These are phyloP conservation scores for Sorex araneus DNA, from an alignment of 2,113 vertebrate species.

Conservation along the genomic window DNA sequence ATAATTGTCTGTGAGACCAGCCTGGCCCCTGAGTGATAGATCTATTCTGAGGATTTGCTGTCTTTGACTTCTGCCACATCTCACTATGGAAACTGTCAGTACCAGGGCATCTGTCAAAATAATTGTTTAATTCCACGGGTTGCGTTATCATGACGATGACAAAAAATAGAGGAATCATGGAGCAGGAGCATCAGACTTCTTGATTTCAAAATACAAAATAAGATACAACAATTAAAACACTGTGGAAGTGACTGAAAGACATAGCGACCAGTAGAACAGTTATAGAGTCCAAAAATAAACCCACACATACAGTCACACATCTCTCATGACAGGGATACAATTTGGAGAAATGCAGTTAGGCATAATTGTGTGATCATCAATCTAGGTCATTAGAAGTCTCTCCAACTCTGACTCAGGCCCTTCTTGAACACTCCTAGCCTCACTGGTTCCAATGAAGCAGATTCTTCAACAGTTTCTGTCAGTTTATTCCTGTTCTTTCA, in stretches of 20 bases:
- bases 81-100: not conserved
- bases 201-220: conserved; percentile 5
- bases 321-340: not conserved
- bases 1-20: conserved; percentile 21
- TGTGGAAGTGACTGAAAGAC: not conserved
- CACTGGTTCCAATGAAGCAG: not conserved
- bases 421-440: not conserved
- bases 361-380: not conserved
- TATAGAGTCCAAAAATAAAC: not conserved
- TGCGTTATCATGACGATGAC: too few relatives aligned
- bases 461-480: not conserved
- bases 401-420: not conserved
- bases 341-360: not conserved
- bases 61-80: conserved; percentile 30
- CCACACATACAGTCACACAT: not conserved
- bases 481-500: not conserved
- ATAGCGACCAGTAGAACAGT: not conserved
- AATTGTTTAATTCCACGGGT: too few relatives aligned
- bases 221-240: conserved; percentile 9
- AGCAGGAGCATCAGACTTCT: conserved; percentile 6
- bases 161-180: not conserved
- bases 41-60: conserved; percentile 6
- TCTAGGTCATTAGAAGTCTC: not conserved
- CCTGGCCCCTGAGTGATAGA: not conserved
- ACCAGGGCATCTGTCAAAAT: conserved; percentile 44